Conservation (phyloP, 1,140 invertebrate genomes). For the Bombus superbus region DNA sequence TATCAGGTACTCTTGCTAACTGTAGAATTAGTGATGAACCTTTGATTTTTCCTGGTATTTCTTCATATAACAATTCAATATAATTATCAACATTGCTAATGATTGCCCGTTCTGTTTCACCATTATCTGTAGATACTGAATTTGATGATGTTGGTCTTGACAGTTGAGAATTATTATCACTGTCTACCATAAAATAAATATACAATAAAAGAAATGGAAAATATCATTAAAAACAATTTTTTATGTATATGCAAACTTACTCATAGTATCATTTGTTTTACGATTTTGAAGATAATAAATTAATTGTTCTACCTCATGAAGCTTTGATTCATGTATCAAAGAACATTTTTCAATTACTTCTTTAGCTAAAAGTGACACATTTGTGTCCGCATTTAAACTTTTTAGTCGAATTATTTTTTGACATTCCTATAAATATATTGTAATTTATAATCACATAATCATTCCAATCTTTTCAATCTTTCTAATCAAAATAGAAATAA, state of each 20-base stretch:
- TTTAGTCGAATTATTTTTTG: constrained; percentile 94
- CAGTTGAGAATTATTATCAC: constrained; percentile 68
- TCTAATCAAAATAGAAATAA: neutral
- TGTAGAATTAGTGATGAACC: constrained; percentile 96
- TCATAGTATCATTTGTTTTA: constrained; percentile 83
- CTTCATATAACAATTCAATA: constrained; percentile 98
- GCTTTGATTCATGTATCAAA: constrained; percentile 92
- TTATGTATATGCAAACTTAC: constrained; percentile 20
- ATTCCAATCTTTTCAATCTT: neutral
- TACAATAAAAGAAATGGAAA: neutral
- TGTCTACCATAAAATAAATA: constrained; percentile 60
- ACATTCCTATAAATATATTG: constrained; percentile 84
- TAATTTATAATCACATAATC: constrained; percentile 24
- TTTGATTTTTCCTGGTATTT: constrained; percentile 95
- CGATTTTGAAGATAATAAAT: constrained; percentile 95
- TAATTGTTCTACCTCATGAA: constrained; percentile 95
- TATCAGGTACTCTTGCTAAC: constrained; percentile 95
- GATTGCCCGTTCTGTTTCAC: constrained; percentile 83
- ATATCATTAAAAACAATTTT: neutral
- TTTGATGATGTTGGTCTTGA: constrained; percentile 78
- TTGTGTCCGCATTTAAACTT: constrained; percentile 90
- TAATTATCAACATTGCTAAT: constrained; percentile 96
- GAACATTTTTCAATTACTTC: constrained; percentile 95
- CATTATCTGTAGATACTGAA: constrained; percentile 72
- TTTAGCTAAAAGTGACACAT: constrained; percentile 90